Evolutionary conservation across 2,113 vertebrate genomes (phyloP).

Genomic region (Suncus etruscus): DNA sequence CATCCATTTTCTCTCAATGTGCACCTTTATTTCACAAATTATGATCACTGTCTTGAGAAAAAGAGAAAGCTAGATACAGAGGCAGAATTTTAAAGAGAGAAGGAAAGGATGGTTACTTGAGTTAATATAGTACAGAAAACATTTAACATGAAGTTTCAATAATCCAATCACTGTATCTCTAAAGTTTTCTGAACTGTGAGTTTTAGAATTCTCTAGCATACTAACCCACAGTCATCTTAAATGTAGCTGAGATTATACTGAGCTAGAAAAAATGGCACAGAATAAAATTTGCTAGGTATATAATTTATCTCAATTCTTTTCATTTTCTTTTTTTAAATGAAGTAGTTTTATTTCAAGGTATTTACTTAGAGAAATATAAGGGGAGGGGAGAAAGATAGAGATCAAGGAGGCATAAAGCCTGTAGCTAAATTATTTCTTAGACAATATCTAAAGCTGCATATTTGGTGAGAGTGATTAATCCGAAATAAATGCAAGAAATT

Average conservation of each 20-base stretch:
- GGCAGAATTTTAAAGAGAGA: neutral
- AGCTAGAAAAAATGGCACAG: neutral
- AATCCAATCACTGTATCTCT: neutral
- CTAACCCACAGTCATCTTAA: neutral
- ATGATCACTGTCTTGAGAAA: neutral
- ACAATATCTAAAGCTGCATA: neutral
- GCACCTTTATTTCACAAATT: constrained; percentile 37
- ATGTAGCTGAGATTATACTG: neutral
- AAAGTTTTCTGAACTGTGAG: neutral
- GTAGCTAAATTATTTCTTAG: neutral
- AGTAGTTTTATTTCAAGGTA: too few relatives aligned
- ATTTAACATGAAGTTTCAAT: constrained; percentile 57
- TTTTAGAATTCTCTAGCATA: neutral
- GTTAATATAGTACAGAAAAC: neutral
- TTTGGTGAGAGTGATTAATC: neutral
- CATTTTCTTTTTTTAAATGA: too few relatives aligned
- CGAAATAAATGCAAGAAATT: neutral
- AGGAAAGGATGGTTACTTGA: neutral
- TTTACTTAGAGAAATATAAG: too few relatives aligned
- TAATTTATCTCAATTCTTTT: neutral
- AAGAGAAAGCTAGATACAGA: neutral
- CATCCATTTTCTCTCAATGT: neutral
- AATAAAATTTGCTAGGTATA: neutral
- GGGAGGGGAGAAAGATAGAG: too few relatives aligned
- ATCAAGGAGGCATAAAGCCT: neutral